A percentile compares a stretch with the other conserved stretches of the same genome.
Conservation (phyloP, 2,888 invertebrate genomes). For the Aromia moschata region DNA sequence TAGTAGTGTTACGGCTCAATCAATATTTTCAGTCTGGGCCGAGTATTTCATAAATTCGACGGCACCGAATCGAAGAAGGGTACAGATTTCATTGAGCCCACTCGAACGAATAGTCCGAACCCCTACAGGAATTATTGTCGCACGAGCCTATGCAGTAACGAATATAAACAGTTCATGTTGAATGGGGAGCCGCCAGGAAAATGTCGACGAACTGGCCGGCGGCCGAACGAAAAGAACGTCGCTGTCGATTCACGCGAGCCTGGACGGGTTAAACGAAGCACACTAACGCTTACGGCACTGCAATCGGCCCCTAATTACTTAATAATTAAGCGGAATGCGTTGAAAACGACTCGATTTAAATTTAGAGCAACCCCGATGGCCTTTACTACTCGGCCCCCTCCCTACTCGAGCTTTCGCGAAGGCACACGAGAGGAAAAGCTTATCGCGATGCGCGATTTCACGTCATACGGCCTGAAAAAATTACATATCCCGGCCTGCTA, state of each 20-base stretch:
- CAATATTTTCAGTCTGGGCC: slow-evolving; percentile 55
- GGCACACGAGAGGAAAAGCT: slow-evolving; percentile 35
- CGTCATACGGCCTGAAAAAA: slow-evolving; percentile 28
- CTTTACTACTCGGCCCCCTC: slow-evolving; percentile 57
- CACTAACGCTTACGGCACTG: slow-evolving; percentile 51
- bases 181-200: slow-evolving; percentile 32
- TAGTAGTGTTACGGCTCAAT: slow-evolving; percentile 45
- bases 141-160: slow-evolving; percentile 22
- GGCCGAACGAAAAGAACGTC: slow-evolving; percentile 35
- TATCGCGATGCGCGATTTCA: slow-evolving; percentile 46
- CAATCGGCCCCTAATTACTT: slow-evolving; percentile 55
- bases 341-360: slow-evolving; percentile 59
- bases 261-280: slow-evolving; percentile 49
- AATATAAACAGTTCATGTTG: slow-evolving; percentile 20
- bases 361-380: slow-evolving; percentile 58
- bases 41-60: slow-evolving; percentile 18
- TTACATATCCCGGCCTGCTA: slow-evolving; percentile 17
- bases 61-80: slow-evolving; percentile 9
- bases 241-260: slow-evolving; percentile 41
- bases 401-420: slow-evolving; percentile 44
- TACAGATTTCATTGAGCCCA: slow-evolving; percentile 7
- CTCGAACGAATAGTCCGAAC: slow-evolving; percentile 6
- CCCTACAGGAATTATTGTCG: slow-evolving; percentile 28
- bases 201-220: slow-evolving; percentile 42
- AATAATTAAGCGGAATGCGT: slow-evolving; percentile 58